These are phyloP conservation scores for Perizoma flavofasciatum DNA, from an alignment of 2,888 invertebrate genomes.

Conservation along the genomic window DNA sequence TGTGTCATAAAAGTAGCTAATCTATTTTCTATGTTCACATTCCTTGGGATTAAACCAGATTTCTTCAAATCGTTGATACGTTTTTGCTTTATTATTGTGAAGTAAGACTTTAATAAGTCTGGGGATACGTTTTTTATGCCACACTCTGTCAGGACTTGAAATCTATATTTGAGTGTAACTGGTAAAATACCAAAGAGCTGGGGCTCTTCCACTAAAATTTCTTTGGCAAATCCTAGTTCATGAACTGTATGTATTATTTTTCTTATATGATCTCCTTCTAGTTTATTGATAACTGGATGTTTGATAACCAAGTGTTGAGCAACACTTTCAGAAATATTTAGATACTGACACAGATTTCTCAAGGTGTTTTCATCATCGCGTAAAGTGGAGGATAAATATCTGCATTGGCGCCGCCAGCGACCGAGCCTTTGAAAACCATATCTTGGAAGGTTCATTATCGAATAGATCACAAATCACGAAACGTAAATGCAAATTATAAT, in stretches of 20 bases:
- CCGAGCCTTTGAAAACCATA: conserved; percentile 10
- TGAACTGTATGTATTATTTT: conserved; percentile 53
- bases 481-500: neutral
- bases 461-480: too few species aligned
- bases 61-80: conserved; percentile 63
- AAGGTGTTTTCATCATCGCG: conserved; percentile 32
- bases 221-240: conserved; percentile 58
- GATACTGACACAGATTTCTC: conserved; percentile 55
- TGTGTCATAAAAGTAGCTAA: conserved; percentile 72
- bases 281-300: conserved; percentile 62
- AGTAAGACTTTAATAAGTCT: conserved; percentile 54
- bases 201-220: conserved; percentile 59
- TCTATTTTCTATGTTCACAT: conserved; percentile 69
- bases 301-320: conserved; percentile 64
- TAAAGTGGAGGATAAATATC: conserved; percentile 14
- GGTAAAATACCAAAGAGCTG: conserved; percentile 65
- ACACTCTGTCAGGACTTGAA: conserved; percentile 71
- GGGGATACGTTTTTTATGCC: conserved; percentile 58
- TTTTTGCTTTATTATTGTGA: conserved; percentile 61
- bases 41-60: conserved; percentile 48
- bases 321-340: conserved; percentile 57
- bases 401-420: conserved; percentile 22
- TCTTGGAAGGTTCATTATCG: conserved; percentile 28
- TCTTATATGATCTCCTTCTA: conserved; percentile 52
- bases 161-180: conserved; percentile 65